Evolutionary conservation across 2,888 invertebrate species (phyloP).

Genomic region (Drosophila mulleri): DNA sequence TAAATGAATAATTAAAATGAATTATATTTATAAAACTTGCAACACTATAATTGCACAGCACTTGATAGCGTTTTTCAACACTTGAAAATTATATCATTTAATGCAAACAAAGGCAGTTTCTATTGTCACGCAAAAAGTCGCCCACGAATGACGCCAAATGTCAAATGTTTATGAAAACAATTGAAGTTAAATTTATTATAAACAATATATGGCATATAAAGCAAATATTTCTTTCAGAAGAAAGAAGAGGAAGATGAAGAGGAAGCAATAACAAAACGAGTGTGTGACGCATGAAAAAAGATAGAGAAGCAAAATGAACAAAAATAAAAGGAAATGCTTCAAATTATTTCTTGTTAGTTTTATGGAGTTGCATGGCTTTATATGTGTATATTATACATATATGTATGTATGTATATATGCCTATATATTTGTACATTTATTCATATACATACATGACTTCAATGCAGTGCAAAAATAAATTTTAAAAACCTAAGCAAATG

Average conservation of each 20-base stretch:
- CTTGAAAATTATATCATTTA: not conserved
- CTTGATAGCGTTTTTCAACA: not conserved
- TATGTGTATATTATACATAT: not conserved
- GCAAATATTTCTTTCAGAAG: constrained; percentile 35
- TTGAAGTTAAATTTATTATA: constrained; percentile 52
- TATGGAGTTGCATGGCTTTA: constrained; percentile 2
- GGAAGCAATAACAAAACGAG: constrained; percentile 13
- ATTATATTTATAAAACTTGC: not conserved
- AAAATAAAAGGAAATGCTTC: not conserved
- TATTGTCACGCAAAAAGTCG: constrained; percentile 8
- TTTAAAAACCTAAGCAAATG: not conserved
- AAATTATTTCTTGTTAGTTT: not conserved
- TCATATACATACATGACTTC: constrained; percentile 25
- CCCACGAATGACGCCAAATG: constrained; percentile 49
- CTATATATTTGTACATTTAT: no score
- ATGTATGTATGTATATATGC: not conserved
- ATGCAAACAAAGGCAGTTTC: not conserved
- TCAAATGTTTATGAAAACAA: constrained; percentile 68
- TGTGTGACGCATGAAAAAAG: constrained; percentile 35
- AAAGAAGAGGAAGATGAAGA: not conserved
- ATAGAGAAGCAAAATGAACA: not conserved
- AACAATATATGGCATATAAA: constrained; percentile 40
- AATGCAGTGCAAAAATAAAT: constrained; percentile 66
- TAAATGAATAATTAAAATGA: no score
- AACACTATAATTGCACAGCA: constrained; percentile 6